Evolutionary conservation across 1,140 invertebrate species (phyloP), one percentile per base, ranked within the genome.

Genomic region (Anastrepha obliqua): DNA sequence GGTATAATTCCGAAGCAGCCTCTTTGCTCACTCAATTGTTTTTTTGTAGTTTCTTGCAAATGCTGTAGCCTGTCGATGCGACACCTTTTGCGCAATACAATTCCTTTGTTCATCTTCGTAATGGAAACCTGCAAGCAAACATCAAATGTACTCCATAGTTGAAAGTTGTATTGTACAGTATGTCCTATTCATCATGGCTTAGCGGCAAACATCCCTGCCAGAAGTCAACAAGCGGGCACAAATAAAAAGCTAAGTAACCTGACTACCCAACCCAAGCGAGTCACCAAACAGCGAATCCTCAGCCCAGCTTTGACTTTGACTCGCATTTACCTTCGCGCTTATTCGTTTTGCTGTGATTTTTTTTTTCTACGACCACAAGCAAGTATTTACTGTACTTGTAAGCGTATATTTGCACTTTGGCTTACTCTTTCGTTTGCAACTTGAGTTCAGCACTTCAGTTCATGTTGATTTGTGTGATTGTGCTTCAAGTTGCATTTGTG

Each of bases 221-320:
- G n/a, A 55, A 81, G 74, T 81, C 74, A 58, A 81, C 74, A 81
- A 81, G 74, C 74, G 47, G 47, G 74, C 74, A 81, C 29, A 29
- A 29, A 29, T 1, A 81, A 55, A 29, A 81, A 81, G 13, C 17
- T 55, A 81, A 81, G 74, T 81, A 81, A 47, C 74, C 20, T 39
- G 51, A 3, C 74, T 81, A 81, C 17, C 51, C 74, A 81, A 81
- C 47, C 20, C 47, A 81, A 81, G 51, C 51, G 17, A 47, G 74
- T 17, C 47, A 55, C 47, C 74, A 81, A 81, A 74, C n/a, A 74
- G 70, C 44, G 15, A 81, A 81, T 81, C 74, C 42, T 55, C 47
- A 55, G 15, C 47, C 15, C 42, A 81, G 55, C 74, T 81, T 81
- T 81, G 74, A 55, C 74, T 81, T 81, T 55, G 74, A 81, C 15